Evolutionary conservation across 2,797 vertebrate species (phyloP).

Genomic region (Channa striata): DNA sequence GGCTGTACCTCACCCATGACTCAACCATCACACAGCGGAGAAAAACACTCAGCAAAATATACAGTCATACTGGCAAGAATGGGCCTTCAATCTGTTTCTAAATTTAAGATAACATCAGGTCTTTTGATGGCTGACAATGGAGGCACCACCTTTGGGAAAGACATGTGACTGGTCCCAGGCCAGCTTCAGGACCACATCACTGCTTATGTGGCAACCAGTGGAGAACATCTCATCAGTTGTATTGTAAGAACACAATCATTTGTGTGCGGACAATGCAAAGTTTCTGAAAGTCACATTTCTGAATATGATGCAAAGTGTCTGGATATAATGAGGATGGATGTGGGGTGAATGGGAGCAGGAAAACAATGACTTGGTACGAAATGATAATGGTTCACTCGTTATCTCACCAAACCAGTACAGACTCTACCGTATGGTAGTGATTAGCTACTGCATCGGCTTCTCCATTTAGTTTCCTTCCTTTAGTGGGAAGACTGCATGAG

Average conservation of each 20-base stretch:
- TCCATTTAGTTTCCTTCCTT: conserved; percentile 8
- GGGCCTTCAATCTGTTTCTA: conserved; percentile 3
- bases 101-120: background rate
- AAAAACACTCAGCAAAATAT: conserved; percentile 49
- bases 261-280: background rate
- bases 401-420: conserved; percentile 9
- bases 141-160: background rate
- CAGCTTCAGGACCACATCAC: no score
- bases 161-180: background rate
- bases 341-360: no score
- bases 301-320: background rate
- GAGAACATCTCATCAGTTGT: background rate
- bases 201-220: no score
- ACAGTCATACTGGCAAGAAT: conserved; percentile 9
- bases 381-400: background rate
- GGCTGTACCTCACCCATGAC: conserved; percentile 63
- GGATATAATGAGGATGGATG: conserved; percentile 11
- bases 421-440: background rate
- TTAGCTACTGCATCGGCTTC: conserved; percentile 14
- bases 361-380: conserved; percentile 6
- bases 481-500: background rate
- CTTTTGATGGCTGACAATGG: conserved; percentile 2
- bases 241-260: background rate
- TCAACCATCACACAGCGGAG: conserved; percentile 48
- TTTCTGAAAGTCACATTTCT: conserved; percentile 21